phyloP scores from a whole-genome alignment of 2,113 vertebrate species.

The Patagioenas fasciata region DNA sequence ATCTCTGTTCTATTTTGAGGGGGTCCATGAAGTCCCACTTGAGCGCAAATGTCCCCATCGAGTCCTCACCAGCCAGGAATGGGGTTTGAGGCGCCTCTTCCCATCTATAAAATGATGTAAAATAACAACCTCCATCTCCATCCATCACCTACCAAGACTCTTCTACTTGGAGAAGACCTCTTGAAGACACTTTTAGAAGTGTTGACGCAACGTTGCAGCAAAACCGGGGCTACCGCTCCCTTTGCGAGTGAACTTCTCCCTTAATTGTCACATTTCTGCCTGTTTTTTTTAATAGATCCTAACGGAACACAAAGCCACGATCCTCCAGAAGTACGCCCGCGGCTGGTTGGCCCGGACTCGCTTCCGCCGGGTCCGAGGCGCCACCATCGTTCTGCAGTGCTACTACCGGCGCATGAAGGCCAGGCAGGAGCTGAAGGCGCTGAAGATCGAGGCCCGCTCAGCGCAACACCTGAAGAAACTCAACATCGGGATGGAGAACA shows the following conservation, averaged over 20 bases:
- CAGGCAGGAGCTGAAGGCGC: slow-evolving; percentile 80
- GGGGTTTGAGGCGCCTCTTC: no score
- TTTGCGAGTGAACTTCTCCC: neutral
- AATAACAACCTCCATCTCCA: neutral
- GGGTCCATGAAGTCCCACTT: neutral
- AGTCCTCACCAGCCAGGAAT: neutral
- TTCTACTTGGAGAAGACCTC: neutral
- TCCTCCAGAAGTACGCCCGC: slow-evolving; percentile 83
- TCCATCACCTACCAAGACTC: neutral
- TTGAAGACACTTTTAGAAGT: neutral
- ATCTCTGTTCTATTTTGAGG: neutral
- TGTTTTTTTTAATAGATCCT: slow-evolving; percentile 73
- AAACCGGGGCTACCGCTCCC: neutral
- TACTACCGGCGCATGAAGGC: slow-evolving; percentile 82
- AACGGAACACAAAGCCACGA: slow-evolving; percentile 85
- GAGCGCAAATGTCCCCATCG: no score
- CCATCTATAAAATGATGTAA: neutral
- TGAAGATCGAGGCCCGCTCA: slow-evolving; percentile 91
- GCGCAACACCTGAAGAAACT: slow-evolving; percentile 89
- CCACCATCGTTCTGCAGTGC: slow-evolving; percentile 88
- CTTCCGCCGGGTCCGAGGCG: slow-evolving; percentile 66
- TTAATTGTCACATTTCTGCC: neutral
- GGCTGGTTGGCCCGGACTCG: slow-evolving; percentile 83
- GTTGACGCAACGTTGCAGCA: neutral
- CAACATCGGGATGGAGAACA: slow-evolving; percentile 97